Evolutionary conservation across 2,888 invertebrate species (phyloP).

Genomic region (Cyclophora albipunctata): DNA sequence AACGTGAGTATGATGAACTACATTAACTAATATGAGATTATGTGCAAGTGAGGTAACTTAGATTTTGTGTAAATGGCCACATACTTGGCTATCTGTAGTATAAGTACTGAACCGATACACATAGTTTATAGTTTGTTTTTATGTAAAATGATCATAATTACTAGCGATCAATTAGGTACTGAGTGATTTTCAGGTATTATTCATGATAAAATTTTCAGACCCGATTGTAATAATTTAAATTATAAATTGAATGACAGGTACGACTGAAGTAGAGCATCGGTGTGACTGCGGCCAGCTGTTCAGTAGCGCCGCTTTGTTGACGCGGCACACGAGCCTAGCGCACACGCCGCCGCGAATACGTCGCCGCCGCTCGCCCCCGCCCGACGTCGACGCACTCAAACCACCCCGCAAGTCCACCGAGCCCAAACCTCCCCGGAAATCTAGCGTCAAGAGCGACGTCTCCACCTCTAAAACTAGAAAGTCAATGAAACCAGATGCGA

Average conservation of each 20-base stretch:
- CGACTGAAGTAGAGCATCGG: constrained; percentile 56
- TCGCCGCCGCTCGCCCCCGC: constrained; percentile 50
- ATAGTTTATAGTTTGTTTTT: too few species aligned
- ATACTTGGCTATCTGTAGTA: too few species aligned
- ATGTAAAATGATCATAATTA: too few species aligned
- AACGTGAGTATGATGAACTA: constrained; percentile 44
- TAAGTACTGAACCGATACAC: too few species aligned
- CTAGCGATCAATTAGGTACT: too few species aligned
- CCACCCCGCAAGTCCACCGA: constrained; percentile 21
- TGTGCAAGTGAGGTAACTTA: too few species aligned
- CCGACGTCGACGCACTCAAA: constrained; percentile 19
- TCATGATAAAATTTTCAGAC: too few species aligned
- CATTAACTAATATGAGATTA: background rate
- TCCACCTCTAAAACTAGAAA: constrained; percentile 1
- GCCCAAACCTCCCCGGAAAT: constrained; percentile 26
- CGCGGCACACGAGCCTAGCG: constrained; percentile 61
- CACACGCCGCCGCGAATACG: constrained; percentile 70
- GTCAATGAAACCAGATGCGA: constrained; percentile 4
- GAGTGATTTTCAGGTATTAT: too few species aligned
- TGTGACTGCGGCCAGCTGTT: constrained; percentile 69
- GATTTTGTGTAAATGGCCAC: too few species aligned
- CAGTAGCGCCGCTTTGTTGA: constrained; percentile 56
- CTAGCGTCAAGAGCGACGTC: constrained; percentile 23
- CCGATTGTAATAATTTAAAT: too few species aligned
- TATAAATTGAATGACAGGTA: constrained; percentile 28